phyloP scores from a whole-genome alignment of 2,888 invertebrate species.

The Hedychridium roseum region DNA sequence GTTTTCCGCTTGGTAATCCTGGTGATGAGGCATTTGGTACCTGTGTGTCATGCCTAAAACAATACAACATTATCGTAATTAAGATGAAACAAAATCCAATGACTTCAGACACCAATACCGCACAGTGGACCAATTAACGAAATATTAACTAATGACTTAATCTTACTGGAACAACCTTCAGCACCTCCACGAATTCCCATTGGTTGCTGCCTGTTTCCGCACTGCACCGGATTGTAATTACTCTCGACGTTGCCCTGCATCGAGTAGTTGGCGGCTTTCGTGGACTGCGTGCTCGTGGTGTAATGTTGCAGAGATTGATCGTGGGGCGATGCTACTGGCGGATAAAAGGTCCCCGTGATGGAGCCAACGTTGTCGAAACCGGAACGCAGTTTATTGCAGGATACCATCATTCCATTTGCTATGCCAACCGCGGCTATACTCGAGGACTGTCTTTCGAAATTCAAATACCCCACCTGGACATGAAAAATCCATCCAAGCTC shows the following conservation, averaged over 20 bases:
- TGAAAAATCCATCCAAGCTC: no score
- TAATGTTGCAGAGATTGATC: slow-evolving; percentile 72
- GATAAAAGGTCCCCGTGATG: slow-evolving; percentile 89
- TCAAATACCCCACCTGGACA: slow-evolving; percentile 58
- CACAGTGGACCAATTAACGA: no score
- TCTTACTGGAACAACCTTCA: slow-evolving; percentile 57
- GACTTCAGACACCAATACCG: no score
- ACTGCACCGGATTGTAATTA: slow-evolving; percentile 56
- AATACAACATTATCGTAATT: no score
- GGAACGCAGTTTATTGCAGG: slow-evolving; percentile 83
- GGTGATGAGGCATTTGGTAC: slow-evolving; percentile 58
- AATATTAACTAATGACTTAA: slow-evolving; percentile 3
- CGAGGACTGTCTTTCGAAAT: slow-evolving; percentile 59
- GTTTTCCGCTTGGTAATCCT: slow-evolving; percentile 53
- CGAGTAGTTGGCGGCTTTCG: slow-evolving; percentile 51
- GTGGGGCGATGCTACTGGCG: slow-evolving; percentile 85
- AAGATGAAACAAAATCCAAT: no score
- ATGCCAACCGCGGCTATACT: slow-evolving; percentile 82
- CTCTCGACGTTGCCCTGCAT: slow-evolving; percentile 53
- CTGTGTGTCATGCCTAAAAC: slow-evolving; percentile 54
- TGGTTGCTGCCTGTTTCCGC: slow-evolving; percentile 51
- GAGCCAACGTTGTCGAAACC: slow-evolving; percentile 83
- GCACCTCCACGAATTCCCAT: slow-evolving; percentile 62
- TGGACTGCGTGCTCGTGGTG: slow-evolving; percentile 48
- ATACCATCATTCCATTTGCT: slow-evolving; percentile 86